A percentile compares a stretch with the other conserved stretches of the same genome.
These are phyloP conservation scores for Mythimna lalbum DNA, from an alignment of 2,888 invertebrate species.

Conservation along the genomic window DNA sequence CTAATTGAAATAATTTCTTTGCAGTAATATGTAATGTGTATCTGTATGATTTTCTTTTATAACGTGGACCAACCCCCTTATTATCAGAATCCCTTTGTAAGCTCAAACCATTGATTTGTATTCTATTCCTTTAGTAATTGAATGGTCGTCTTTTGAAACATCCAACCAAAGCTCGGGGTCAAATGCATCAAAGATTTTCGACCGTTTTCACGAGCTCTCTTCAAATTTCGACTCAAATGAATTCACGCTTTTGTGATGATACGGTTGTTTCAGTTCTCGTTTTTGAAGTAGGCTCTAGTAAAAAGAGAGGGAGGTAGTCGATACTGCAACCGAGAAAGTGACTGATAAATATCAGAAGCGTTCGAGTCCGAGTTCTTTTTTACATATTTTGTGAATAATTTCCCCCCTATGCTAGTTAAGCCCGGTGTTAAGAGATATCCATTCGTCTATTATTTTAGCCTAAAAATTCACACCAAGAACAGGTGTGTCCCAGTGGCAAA, in stretches of 20 bases:
- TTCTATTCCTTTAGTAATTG: conserved; percentile 4
- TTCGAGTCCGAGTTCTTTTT: no score
- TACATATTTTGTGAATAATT: no score
- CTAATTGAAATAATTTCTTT: background rate
- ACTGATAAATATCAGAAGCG: no score
- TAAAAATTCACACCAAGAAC: no score
- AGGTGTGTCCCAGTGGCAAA: no score
- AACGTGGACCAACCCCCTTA: background rate
- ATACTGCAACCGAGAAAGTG: no score
- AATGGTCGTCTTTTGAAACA: conserved; percentile 11
- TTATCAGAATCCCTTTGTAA: background rate
- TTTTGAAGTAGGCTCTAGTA: background rate
- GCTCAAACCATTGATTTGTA: background rate
- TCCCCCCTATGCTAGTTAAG: no score
- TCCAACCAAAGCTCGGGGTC: background rate
- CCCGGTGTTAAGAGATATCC: no score
- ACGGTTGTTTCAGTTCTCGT: background rate
- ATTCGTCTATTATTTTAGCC: no score
- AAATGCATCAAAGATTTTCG: conserved; percentile 12
- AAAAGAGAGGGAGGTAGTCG: no score
- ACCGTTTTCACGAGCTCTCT: background rate
- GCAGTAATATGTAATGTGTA: background rate
- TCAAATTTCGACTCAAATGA: background rate
- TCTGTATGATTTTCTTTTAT: background rate
- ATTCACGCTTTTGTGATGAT: background rate